A percentile compares a stretch with the other conserved stretches of the same genome.
These are phyloP conservation scores for Diprion similis DNA, from an alignment of 1,140 invertebrate genomes.

Conservation along the genomic window DNA sequence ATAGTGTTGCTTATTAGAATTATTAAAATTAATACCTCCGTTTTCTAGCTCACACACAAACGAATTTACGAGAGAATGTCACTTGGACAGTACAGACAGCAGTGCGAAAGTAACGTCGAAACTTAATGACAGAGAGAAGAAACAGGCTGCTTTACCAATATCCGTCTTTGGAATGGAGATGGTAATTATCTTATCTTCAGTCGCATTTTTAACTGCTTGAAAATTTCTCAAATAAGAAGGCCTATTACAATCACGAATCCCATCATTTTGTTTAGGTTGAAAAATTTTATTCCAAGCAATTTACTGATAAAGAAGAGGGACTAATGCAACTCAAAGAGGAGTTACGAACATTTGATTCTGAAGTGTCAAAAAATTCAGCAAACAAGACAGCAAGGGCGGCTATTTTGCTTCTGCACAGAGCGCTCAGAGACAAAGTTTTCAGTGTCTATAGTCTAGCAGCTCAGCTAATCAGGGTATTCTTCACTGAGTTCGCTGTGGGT, in stretches of 20 bases:
- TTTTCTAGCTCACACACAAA: slow-evolving; percentile 76
- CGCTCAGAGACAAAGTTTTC: slow-evolving; percentile 84
- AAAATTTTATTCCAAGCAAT: slow-evolving; percentile 93
- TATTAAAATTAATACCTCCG: slow-evolving; percentile 2
- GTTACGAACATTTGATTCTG: slow-evolving; percentile 66
- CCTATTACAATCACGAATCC: not conserved
- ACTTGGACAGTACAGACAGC: slow-evolving; percentile 63
- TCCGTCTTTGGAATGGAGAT: slow-evolving; percentile 88
- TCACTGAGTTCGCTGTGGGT: slow-evolving; percentile 79
- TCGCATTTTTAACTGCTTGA: not conserved
- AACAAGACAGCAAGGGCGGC: slow-evolving; percentile 83
- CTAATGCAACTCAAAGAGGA: slow-evolving; percentile 78
- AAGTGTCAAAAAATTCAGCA: slow-evolving; percentile 61
- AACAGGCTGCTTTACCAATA: slow-evolving; percentile 89
- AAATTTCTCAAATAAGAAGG: not conserved
- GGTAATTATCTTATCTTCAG: slow-evolving; percentile 61
- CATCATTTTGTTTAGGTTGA: slow-evolving; percentile 71
- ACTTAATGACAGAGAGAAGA: slow-evolving; percentile 85
- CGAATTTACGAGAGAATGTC: slow-evolving; percentile 77
- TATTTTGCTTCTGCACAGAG: slow-evolving; percentile 77
- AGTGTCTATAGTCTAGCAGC: slow-evolving; percentile 83
- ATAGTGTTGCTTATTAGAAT: not conserved
- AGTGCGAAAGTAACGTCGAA: slow-evolving; percentile 68
- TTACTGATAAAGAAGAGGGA: slow-evolving; percentile 90
- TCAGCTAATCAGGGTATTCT: slow-evolving; percentile 79